A percentile compares a stretch with the other conserved stretches of the same genome.
These are phyloP conservation scores for Podocnemis expansa DNA, from an alignment of 2,113 vertebrate species.

Conservation along the genomic window DNA sequence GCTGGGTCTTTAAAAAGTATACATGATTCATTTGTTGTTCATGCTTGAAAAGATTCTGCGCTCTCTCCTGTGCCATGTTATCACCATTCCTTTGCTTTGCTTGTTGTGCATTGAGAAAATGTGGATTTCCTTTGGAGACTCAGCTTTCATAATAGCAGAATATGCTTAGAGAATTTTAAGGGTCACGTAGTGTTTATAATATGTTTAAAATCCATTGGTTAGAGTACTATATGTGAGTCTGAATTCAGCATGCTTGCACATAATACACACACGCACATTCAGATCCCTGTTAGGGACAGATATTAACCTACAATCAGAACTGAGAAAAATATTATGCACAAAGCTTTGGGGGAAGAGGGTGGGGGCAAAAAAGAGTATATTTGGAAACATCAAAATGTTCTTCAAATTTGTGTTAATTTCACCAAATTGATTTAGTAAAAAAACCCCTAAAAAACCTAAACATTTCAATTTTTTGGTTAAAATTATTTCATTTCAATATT, in stretches of 20 bases:
- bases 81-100: background rate
- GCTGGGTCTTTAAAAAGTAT: background rate
- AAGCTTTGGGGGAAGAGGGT: background rate
- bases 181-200: background rate
- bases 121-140: fast-evolving
- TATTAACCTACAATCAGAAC: background rate
- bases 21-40: background rate
- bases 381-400: background rate
- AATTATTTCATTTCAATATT: background rate
- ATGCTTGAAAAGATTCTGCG: background rate
- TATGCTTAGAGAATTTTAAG: background rate
- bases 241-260: background rate
- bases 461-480: background rate
- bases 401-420: background rate
- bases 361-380: background rate
- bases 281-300: background rate
- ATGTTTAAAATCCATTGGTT: background rate
- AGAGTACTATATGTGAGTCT: background rate
- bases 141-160: background rate
- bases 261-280: background rate
- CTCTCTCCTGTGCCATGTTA: background rate
- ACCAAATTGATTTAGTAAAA: background rate
- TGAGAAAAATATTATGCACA: background rate
- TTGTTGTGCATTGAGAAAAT: background rate
- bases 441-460: background rate